These are phyloP conservation scores for Arvicanthis niloticus DNA, from an alignment of 2,113 vertebrate genomes.

Conservation along the genomic window DNA sequence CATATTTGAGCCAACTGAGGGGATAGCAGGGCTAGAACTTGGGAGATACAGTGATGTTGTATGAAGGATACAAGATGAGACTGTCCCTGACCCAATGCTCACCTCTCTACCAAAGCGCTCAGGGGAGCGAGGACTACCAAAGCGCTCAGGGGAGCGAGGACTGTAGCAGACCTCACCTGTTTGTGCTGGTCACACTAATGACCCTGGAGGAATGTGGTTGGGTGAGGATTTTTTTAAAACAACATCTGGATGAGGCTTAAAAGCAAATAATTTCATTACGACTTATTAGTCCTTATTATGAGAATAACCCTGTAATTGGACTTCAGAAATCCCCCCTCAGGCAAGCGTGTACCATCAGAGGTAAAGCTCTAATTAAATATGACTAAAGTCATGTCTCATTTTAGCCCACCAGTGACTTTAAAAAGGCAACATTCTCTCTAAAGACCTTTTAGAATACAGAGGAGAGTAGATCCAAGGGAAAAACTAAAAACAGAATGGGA, in stretches of 20 bases:
- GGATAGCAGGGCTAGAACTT: background rate
- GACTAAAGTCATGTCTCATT: conserved; percentile 68
- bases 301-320: conserved; percentile 79
- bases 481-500: conserved; percentile 51
- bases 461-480: conserved; percentile 40
- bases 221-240: conserved; percentile 70
- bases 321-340: conserved; percentile 78
- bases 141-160: background rate
- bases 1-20: background rate
- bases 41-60: background rate
- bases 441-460: conserved; percentile 15
- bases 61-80: background rate
- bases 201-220: conserved; percentile 74
- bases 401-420: conserved; percentile 64
- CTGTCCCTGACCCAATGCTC: background rate
- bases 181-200: conserved; percentile 75
- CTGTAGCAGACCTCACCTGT: conserved; percentile 61
- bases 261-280: conserved; percentile 78
- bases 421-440: conserved; percentile 52
- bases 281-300: conserved; percentile 82
- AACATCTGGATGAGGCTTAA: conserved; percentile 79
- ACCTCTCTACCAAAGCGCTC: background rate
- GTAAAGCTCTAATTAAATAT: conserved; percentile 78
- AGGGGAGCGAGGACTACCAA: background rate
- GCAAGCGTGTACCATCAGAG: conserved; percentile 61